Percentiles rank a stretch among this genome's conserved stretches.
These are phyloP conservation scores for Sinocyclocheilus rhinocerous DNA, from an alignment of 2,113 vertebrate species.

Conservation along the genomic window DNA sequence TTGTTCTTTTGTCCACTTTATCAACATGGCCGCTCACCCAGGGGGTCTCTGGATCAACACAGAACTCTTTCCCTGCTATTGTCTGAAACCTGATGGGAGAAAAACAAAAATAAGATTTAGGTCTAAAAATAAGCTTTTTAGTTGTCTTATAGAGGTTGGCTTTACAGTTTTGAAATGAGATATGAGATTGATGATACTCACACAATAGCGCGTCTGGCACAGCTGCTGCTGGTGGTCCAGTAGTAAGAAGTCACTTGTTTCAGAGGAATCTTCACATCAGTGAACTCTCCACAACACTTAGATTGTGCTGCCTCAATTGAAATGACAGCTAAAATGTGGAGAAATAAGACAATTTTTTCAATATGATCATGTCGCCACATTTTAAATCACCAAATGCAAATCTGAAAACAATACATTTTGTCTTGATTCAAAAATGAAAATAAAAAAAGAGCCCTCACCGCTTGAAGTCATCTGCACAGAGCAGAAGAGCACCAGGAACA, in stretches of 20 bases:
- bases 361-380: too few relatives aligned
- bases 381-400: too few relatives aligned
- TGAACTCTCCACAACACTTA: too few relatives aligned
- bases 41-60: not conserved
- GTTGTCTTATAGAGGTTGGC: too few relatives aligned
- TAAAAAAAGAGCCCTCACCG: not conserved
- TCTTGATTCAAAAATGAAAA: not conserved
- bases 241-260: too few relatives aligned
- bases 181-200: constrained; percentile 19
- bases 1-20: constrained; percentile 5
- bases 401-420: not conserved
- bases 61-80: not conserved
- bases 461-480: constrained; percentile 7
- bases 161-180: not conserved
- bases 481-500: constrained; percentile 36
- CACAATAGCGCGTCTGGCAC: not conserved
- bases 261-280: too few relatives aligned
- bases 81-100: not conserved
- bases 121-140: too few relatives aligned
- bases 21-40: not conserved
- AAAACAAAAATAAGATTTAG: too few relatives aligned
- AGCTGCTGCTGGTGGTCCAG: too few relatives aligned
- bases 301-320: too few relatives aligned
- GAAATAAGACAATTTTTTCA: too few relatives aligned
- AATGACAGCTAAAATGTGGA: too few relatives aligned